These are phyloP conservation scores for Boulengeromyrus knoepffleri DNA, from an alignment of 2,113 vertebrate species.

Conservation along the genomic window DNA sequence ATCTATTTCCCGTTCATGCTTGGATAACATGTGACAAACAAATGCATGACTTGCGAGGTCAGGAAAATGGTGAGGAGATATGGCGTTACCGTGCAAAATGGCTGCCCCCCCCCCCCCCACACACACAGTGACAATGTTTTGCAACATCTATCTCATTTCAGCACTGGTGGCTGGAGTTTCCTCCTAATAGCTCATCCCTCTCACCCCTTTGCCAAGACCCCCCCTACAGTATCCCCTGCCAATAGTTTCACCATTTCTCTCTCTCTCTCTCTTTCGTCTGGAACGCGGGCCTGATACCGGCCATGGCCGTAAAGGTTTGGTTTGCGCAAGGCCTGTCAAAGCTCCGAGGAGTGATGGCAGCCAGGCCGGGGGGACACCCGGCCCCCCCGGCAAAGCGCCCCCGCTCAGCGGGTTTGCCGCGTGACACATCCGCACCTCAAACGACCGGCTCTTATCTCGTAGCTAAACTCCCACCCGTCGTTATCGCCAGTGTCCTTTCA, in stretches of 20 bases:
- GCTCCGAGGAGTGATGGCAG: not conserved
- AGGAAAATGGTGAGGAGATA: conserved; percentile 47
- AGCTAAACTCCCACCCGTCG: not conserved
- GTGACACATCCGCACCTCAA: not conserved
- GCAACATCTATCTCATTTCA: conserved; percentile 21
- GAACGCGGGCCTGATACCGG: not conserved
- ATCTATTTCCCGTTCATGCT: not conserved
- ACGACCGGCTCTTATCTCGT: conserved; percentile 20
- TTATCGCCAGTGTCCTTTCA: not conserved
- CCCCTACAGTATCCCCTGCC: not conserved
- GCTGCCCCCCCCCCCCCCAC: conserved; percentile 4
- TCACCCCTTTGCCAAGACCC: not conserved
- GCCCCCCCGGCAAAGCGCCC: not conserved
- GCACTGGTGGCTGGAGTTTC: conserved; percentile 25
- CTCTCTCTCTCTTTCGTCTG: not conserved
- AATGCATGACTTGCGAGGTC: conserved; percentile 28
- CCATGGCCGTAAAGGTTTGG: not conserved
- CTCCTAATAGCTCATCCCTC: conserved; percentile 39
- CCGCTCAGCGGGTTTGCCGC: not conserved
- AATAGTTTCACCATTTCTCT: not conserved
- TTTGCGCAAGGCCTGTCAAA: not conserved
- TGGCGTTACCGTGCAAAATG: conserved; percentile 17
- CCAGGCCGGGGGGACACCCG: not conserved
- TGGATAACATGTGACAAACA: not conserved
- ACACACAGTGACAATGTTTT: conserved; percentile 43